Evolutionary conservation across 2,888 invertebrate species (phyloP), one percentile per base, ranked within the genome.

Genomic region (Hanleya hanleyi): DNA sequence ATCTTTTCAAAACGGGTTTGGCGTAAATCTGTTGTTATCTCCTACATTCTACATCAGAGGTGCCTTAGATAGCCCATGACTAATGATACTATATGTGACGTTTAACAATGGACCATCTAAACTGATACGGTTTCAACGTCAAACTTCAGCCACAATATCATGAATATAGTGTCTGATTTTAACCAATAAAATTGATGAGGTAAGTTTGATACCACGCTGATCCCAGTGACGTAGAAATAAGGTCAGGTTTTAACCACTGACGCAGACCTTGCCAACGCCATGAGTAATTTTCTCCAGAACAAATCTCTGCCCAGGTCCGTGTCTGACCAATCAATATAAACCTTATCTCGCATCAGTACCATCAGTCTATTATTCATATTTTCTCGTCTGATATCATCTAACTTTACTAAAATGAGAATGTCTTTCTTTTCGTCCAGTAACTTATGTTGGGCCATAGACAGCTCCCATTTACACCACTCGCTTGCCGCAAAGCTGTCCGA

Each of bases 381-480:
- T 2, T 91, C 89, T 0, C 92, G 90, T 0, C 94, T 93, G 51
- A 94, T 93, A 37, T 94, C 93, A 85, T 94, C 94, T 41, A 95
- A 88, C 9, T 94, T 92, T 0, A 94, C 92, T 0, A 94, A 86
- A 0, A 94, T 92, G 26, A 95, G 88, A 68, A 93, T 93, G 79
- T 94, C 94, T 92, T 94, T 92, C n/a, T 83, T 75, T 32, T 81
- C 81, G 41, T 87, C 86, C 12, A 90, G 78, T 2, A 87, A 67
- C 18, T 84, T 78, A 84, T 94, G 93, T 74, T 94, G 94, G 0
- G 94, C 94, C 62, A 94, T 84, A 80, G 94, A 93, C 93, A 94
- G 93, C 87, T 95, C 94, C 79, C 94, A 94, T 81, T 94, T 93
- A 81, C 94, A 94, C 94, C 94, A 95, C 77, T 94, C 93, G 78